Percentiles rank a stretch among this genome's conserved stretches.
These are phyloP conservation scores for Bradynema listronoti DNA, from an alignment of 1,140 invertebrate species.

Conservation along the genomic window DNA sequence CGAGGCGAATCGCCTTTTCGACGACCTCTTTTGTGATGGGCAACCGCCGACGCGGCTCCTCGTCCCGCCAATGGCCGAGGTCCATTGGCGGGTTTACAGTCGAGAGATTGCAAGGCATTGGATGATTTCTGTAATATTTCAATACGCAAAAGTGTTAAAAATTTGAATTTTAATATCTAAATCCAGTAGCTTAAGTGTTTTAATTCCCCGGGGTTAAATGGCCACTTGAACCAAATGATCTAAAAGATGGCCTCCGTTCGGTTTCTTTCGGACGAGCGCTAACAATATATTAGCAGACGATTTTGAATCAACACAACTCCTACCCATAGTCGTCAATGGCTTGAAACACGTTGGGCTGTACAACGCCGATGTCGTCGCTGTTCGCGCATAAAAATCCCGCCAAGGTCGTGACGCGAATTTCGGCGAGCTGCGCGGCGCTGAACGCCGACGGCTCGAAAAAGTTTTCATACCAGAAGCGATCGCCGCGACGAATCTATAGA, in stretches of 20 bases:
- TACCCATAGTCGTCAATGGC: conserved; percentile 50
- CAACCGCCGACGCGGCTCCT: conserved; percentile 39
- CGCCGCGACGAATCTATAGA: conserved; percentile 42
- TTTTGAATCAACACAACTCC: background rate
- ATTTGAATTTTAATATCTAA: conserved; percentile 5
- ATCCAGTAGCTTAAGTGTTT: too few species aligned
- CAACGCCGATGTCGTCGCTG: conserved; percentile 61
- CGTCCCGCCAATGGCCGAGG: conserved; percentile 45
- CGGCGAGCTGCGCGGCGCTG: conserved; percentile 67
- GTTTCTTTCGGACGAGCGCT: too few species aligned
- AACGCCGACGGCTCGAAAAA: conserved; percentile 62
- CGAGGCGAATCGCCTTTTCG: conserved; percentile 51
- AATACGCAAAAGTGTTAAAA: conserved; percentile 3
- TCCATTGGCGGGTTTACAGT: conserved; percentile 36
- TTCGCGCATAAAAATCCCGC: conserved; percentile 73
- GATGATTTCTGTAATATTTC: conserved; percentile 49
- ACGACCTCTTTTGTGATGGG: conserved; percentile 52
- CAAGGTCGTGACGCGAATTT: conserved; percentile 69
- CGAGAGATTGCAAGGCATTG: conserved; percentile 50
- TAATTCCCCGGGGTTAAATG: too few species aligned
- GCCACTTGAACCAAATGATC: too few species aligned
- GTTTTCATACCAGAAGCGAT: conserved; percentile 58
- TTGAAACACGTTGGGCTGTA: conserved; percentile 63
- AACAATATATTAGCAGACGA: too few species aligned
- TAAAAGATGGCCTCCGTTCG: too few species aligned